These are phyloP conservation scores for Cydia strobilella DNA, from an alignment of 1,140 invertebrate species.

Conservation along the genomic window DNA sequence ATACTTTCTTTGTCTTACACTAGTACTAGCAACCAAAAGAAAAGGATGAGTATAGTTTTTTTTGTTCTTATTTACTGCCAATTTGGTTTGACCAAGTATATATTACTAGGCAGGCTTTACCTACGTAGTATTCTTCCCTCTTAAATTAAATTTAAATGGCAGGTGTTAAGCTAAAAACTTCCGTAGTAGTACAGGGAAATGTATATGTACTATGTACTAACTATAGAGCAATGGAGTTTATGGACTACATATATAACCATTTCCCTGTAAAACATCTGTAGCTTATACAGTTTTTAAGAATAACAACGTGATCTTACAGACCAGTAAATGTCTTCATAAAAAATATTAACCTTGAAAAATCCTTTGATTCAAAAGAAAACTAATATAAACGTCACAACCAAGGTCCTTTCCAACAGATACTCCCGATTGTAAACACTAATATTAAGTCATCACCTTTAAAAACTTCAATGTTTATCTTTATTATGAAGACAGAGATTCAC, in stretches of 20 bases:
- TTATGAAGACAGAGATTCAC: conserved; percentile 28
- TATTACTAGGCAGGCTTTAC: no score
- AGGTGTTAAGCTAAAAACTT: no score
- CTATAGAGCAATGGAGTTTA: not conserved
- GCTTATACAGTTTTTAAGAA: not conserved
- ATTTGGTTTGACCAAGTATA: no score
- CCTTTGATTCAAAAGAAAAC: conserved; percentile 23
- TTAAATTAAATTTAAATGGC: no score
- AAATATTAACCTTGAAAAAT: conserved; percentile 14
- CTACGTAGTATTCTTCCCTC: no score
- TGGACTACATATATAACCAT: not conserved
- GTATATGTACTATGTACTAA: not conserved
- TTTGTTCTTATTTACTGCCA: no score
- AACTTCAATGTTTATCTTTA: conserved; percentile 25
- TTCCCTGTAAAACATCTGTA: not conserved
- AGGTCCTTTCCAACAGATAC: not conserved
- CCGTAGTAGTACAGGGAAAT: no score
- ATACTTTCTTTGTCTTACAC: no score
- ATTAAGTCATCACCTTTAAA: conserved; percentile 3
- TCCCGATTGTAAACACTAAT: conserved; percentile 24
- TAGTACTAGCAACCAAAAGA: no score
- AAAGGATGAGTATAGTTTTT: no score
- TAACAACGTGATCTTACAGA: not conserved
- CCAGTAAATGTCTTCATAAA: conserved; percentile 20
- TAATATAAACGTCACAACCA: conserved; percentile 22